Percentiles rank a stretch among this genome's conserved stretches.
These are phyloP conservation scores for Takifugu bimaculatus DNA, from an alignment of 2,113 vertebrate genomes.

Conservation along the genomic window DNA sequence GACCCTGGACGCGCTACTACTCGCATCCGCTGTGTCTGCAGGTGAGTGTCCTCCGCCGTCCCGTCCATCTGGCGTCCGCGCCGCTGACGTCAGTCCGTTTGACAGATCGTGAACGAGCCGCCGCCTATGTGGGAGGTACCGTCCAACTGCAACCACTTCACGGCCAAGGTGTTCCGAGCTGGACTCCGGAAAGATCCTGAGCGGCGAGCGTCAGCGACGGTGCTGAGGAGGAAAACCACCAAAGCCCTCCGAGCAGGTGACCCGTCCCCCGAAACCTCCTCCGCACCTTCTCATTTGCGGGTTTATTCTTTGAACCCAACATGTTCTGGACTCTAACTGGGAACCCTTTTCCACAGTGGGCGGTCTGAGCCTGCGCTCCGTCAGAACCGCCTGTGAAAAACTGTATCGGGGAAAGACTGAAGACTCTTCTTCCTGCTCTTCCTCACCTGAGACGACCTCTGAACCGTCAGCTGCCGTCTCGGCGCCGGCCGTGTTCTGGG, in stretches of 20 bases:
- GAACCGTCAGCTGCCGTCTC: conserved; percentile 17
- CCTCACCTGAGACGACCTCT: background rate
- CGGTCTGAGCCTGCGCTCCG: conserved; percentile 48
- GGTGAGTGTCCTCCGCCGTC: conserved; percentile 59
- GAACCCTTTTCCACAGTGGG: conserved; percentile 51
- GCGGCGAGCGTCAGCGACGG: conserved; percentile 74
- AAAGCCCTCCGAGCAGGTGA: conserved; percentile 81
- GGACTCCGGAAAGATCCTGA: conserved; percentile 86
- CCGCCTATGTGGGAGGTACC: conserved; percentile 93
- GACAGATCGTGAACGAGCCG: conserved; percentile 87
- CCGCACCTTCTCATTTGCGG: no score
- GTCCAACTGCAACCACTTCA: conserved; percentile 82
- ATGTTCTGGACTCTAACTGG: background rate
- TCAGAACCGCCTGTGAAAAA: conserved; percentile 40
- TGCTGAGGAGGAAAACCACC: conserved; percentile 77
- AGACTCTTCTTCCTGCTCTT: conserved; percentile 1
- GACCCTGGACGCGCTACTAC: conserved; percentile 89
- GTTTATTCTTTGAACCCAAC: no score
- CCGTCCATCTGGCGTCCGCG: background rate
- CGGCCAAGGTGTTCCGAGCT: conserved; percentile 82
- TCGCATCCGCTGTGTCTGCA: conserved; percentile 90
- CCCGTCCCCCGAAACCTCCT: background rate
- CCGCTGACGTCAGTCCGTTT: background rate
- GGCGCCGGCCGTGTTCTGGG: conserved; percentile 54
- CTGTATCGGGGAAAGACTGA: conserved; percentile 7